Conservation (phyloP, 2,113 vertebrate species). For the Balaenoptera acutorostrata region DNA sequence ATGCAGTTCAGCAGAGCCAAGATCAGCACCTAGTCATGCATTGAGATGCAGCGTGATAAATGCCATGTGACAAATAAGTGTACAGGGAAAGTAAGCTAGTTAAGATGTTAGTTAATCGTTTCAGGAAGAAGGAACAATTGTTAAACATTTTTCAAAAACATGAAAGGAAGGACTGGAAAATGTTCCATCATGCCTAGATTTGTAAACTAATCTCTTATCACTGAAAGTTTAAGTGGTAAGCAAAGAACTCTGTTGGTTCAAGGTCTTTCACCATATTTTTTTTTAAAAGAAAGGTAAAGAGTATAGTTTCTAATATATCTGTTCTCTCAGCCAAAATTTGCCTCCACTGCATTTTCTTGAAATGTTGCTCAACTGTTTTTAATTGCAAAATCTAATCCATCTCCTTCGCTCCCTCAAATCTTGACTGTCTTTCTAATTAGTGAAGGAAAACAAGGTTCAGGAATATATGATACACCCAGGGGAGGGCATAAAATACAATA, state of each 20-base stretch:
- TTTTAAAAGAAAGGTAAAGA: not conserved
- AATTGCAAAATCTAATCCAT: not conserved
- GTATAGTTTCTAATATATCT: not conserved
- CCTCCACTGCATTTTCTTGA: not conserved
- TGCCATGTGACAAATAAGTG: not conserved
- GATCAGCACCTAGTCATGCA: accelerated
- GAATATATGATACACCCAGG: not conserved
- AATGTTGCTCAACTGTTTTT: not conserved
- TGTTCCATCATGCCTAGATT: not conserved
- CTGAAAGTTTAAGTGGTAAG: not conserved
- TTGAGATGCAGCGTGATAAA: not conserved
- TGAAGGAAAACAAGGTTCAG: not conserved
- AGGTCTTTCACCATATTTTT: not conserved
- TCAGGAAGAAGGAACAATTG: not conserved
- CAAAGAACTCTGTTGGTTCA: not conserved
- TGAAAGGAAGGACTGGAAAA: not conserved
- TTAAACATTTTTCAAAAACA: not conserved
- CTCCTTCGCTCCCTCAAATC: not conserved
- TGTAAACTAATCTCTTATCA: not conserved
- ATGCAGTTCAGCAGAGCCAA: not conserved
- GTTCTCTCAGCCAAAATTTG: not conserved
- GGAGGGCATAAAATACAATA: not conserved
- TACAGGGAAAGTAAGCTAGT: not conserved
- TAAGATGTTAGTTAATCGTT: not conserved
- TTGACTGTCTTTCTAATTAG: not conserved